Evolutionary conservation across 1,140 invertebrate genomes (phyloP).

Genomic region (Drosophila sechellia): DNA sequence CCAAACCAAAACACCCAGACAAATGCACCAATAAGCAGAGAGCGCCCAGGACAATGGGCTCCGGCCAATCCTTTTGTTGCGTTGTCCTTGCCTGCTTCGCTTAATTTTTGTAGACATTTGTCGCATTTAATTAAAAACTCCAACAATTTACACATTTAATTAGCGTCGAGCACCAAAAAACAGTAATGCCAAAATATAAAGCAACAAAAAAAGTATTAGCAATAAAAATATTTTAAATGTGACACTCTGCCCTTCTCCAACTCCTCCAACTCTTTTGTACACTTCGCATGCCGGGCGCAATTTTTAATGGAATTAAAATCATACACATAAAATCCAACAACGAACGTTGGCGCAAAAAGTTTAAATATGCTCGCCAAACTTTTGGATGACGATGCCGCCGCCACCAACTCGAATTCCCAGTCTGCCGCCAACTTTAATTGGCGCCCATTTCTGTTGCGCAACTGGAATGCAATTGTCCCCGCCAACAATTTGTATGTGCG

Average conservation of each 20-base stretch:
- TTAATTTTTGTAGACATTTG: slow-evolving; percentile 79
- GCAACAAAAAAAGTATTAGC: slow-evolving; percentile 68
- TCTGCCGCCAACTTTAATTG: slow-evolving; percentile 78
- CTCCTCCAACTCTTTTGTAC: slow-evolving; percentile 2
- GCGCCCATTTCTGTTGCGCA: slow-evolving; percentile 78
- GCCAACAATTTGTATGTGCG: slow-evolving; percentile 78
- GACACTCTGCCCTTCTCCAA: slow-evolving; percentile 40
- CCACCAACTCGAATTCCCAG: slow-evolving; percentile 32
- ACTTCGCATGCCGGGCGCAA: slow-evolving; percentile 53
- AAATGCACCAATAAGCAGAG: slow-evolving; percentile 12
- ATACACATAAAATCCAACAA: slow-evolving; percentile 58
- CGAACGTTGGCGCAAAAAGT: slow-evolving; percentile 58
- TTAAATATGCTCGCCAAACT: slow-evolving; percentile 72
- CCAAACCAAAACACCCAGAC: slow-evolving; percentile 12
- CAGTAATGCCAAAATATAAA: slow-evolving; percentile 13
- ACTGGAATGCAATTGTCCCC: slow-evolving; percentile 82
- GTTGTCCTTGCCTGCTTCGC: slow-evolving; percentile 51
- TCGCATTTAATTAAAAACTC: slow-evolving; percentile 80
- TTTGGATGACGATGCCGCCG: slow-evolving; percentile 53
- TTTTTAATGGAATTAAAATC: slow-evolving; percentile 82
- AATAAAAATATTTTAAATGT: slow-evolving; percentile 80
- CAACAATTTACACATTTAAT: slow-evolving; percentile 81
- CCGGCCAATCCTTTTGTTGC: slow-evolving; percentile 51
- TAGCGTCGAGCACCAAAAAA: slow-evolving; percentile 55
- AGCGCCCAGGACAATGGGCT: slow-evolving; percentile 24